These are phyloP conservation scores for Dastarcus helophoroides DNA, from an alignment of 2,888 invertebrate genomes.

Conservation along the genomic window DNA sequence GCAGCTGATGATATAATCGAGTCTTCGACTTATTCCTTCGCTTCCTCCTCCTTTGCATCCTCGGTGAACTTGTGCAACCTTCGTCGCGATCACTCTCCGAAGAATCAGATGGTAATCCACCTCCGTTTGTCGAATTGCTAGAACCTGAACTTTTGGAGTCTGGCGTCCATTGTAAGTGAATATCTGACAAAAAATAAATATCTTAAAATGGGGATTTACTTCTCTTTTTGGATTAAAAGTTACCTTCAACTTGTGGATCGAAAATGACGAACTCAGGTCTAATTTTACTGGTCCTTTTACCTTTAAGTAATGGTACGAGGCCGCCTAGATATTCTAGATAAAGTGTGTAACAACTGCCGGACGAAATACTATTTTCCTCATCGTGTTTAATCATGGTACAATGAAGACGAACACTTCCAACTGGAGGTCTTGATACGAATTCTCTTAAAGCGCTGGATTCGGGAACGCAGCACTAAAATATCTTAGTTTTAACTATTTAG, in stretches of 20 bases:
- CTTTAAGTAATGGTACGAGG: slow-evolving; percentile 88
- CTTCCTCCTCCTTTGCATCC: slow-evolving; percentile 61
- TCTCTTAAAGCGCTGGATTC: slow-evolving; percentile 76
- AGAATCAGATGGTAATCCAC: slow-evolving; percentile 45
- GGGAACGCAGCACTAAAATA: slow-evolving; percentile 87
- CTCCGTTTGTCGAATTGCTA: slow-evolving; percentile 40
- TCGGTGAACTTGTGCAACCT: slow-evolving; percentile 68
- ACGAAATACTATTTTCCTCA: slow-evolving; percentile 58
- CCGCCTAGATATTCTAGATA: slow-evolving; percentile 96
- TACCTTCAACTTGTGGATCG: slow-evolving; percentile 77
- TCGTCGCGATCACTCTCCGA: slow-evolving; percentile 58
- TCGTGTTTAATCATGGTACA: slow-evolving; percentile 96
- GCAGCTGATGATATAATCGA: slow-evolving; percentile 23
- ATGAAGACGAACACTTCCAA: slow-evolving; percentile 74
- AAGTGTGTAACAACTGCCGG: slow-evolving; percentile 71
- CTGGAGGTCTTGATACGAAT: slow-evolving; percentile 87
- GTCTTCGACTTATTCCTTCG: slow-evolving; percentile 44
- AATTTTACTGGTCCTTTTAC: slow-evolving; percentile 91
- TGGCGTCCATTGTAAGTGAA: slow-evolving; percentile 32
- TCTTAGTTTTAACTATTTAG: too few species aligned
- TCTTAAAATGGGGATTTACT: not conserved
- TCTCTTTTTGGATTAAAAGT: slow-evolving; percentile 3
- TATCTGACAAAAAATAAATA: slow-evolving; percentile 20
- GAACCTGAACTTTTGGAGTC: slow-evolving; percentile 44
- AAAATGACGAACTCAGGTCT: slow-evolving; percentile 97